phyloP scores from a whole-genome alignment of 2,113 vertebrate genomes.

The Syrmaticus mikado region DNA sequence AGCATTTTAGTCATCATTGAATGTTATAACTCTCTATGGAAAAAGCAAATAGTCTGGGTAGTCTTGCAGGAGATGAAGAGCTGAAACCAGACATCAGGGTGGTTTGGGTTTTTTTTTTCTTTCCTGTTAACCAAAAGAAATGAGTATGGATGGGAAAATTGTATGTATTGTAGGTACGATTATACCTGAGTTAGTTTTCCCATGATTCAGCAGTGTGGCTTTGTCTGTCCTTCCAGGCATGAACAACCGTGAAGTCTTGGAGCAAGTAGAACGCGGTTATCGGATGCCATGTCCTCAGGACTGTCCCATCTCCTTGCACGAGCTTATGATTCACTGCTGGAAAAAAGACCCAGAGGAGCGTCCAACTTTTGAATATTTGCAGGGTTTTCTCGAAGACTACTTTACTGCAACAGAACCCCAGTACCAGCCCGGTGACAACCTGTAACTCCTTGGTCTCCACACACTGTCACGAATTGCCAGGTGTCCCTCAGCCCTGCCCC shows the following conservation, averaged over 20 bases:
- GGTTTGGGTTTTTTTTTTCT: neutral
- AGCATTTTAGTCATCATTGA: neutral
- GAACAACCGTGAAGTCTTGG: conserved; percentile 98
- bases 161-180: rapidly evolving
- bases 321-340: conserved; percentile 99
- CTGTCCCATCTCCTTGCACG: conserved; percentile 95
- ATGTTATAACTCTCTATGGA: neutral
- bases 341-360: conserved; percentile 97
- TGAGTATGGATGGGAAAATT: neutral
- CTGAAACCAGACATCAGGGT: neutral
- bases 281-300: conserved; percentile 95
- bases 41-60: neutral
- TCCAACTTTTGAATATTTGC: conserved; percentile 97
- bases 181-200: neutral
- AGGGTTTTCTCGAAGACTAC: conserved; percentile 99
- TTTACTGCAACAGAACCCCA: conserved; percentile 99
- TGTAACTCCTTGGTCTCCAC: conserved; percentile 78
- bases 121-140: neutral
- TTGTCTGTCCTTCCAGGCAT: conserved; percentile 82
- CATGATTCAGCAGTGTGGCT: neutral
- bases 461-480: conserved; percentile 56
- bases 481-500: conserved; percentile 51
- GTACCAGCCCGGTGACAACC: conserved; percentile 98
- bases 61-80: neutral
- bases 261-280: conserved; percentile 98